Evolutionary conservation across 2,113 vertebrate species (phyloP), one percentile per base, ranked within the genome.

Genomic region (Gambusia holbrooki): DNA sequence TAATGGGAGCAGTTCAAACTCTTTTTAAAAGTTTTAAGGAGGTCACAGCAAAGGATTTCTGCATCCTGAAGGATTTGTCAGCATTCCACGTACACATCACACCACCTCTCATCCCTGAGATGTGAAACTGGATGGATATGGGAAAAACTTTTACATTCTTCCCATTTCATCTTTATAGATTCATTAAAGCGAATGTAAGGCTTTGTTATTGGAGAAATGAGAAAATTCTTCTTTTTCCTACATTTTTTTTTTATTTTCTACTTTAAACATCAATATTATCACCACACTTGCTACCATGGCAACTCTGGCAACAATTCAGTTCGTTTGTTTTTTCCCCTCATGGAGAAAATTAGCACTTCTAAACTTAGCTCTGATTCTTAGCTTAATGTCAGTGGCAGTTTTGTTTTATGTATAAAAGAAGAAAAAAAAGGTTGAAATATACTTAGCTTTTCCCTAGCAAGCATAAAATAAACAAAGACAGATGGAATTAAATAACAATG

Each of bases 381-480:
- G 45, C 35, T 61, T 14, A 74, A 64, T 66, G 30, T n/a, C 51
- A 74, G 45, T n/a, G 5, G 29, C 37, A 58, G 40, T 73, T 28
- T 61, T 27, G 66, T 54, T 63, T 42, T 62, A 13, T 51, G 51
- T 51, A 29, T 32, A n/a, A 22, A 29, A 2, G 22, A 29, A 3
- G 22, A 0, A 19, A 0, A 0, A 13, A 35, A 10, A 22, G 0
- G 37, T 17, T 80, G 17, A 33, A 66, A 8, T 17, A 0, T 37
- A n/a, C 63, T 25, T 33, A 33, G 10, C 45, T 30, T 45, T 45
- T 30, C 12, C 2, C 25, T 28, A 12, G 28, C 0, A 76, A 78
- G 14, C 9, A 28, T 35, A 79, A 32, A 51, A 79, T 66, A 3
- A 76, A 77, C 65, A 1, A 79, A 71, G 61, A 80, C 29, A 62